These are phyloP conservation scores for Drosophila meridionalis DNA, from an alignment of 2,888 invertebrate genomes.

Conservation along the genomic window DNA sequence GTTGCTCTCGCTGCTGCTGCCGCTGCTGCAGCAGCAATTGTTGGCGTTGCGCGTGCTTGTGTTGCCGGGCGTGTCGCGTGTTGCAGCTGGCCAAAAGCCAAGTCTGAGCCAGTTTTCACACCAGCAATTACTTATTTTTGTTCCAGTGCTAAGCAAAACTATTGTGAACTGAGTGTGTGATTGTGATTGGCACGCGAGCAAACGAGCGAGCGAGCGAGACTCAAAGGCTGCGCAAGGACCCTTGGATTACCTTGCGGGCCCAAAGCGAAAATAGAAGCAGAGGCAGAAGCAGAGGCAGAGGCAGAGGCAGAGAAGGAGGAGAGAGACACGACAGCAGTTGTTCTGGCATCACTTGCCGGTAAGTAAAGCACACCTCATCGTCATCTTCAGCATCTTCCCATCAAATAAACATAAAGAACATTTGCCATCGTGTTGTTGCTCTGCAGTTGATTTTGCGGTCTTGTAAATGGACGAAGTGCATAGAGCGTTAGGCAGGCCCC, in stretches of 20 bases:
- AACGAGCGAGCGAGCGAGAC: slow-evolving; percentile 20
- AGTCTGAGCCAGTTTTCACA: slow-evolving; percentile 15
- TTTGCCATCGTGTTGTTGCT: slow-evolving; percentile 19
- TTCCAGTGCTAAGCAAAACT: slow-evolving; percentile 43
- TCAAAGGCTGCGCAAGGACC: slow-evolving; percentile 72
- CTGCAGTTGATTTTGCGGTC: slow-evolving; percentile 42
- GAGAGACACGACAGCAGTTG: neutral
- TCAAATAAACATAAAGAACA: slow-evolving; percentile 10
- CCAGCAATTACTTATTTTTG: slow-evolving; percentile 27
- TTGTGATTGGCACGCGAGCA: slow-evolving; percentile 34
- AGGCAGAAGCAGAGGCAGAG: neutral
- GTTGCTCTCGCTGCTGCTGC: slow-evolving; percentile 6
- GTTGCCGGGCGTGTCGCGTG: slow-evolving; percentile 34
- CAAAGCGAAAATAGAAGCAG: slow-evolving; percentile 11
- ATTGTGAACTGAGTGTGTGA: slow-evolving; percentile 39
- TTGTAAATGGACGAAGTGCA: slow-evolving; percentile 5
- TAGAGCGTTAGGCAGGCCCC: slow-evolving; percentile 8
- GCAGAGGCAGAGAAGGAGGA: neutral
- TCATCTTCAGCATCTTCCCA: neutral
- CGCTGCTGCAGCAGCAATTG: slow-evolving; percentile 5
- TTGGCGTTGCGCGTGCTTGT: slow-evolving; percentile 19
- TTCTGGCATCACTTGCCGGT: neutral
- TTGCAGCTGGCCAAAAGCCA: slow-evolving; percentile 32
- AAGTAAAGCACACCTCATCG: slow-evolving; percentile 4
- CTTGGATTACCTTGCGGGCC: slow-evolving; percentile 76